Conservation (phyloP, 2,797 vertebrate species). For the Peromyscus nudipes region DNA sequence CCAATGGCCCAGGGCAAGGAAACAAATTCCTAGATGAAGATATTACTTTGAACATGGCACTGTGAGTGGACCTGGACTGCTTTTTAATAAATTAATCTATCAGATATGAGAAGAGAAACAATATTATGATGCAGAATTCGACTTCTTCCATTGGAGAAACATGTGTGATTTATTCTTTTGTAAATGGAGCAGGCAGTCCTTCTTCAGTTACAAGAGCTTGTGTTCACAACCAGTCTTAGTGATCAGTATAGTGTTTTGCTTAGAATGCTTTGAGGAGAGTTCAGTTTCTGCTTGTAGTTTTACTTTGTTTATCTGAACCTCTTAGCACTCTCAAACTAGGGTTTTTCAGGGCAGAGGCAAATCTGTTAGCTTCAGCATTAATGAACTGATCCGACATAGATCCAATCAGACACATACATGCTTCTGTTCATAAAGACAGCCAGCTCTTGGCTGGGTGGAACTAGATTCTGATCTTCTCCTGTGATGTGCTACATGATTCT, state of each 20-base stretch:
- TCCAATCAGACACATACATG: conserved; percentile 5
- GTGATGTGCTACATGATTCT: neutral
- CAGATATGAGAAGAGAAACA: neutral
- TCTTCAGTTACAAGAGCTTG: neutral
- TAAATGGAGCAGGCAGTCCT: neutral
- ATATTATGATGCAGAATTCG: neutral
- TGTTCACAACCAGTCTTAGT: neutral
- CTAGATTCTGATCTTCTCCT: neutral
- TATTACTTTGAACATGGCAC: neutral
- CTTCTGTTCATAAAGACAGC: conserved; percentile 4
- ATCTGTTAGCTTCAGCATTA: conserved; percentile 17
- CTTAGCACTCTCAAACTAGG: neutral
- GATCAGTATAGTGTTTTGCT: neutral
- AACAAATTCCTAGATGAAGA: neutral
- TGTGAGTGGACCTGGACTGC: neutral
- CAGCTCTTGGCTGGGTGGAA: conserved; percentile 14
- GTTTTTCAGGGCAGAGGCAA: conserved; percentile 41
- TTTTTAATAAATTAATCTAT: neutral
- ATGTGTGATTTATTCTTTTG: neutral
- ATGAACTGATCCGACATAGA: conserved; percentile 49
- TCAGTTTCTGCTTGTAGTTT: neutral
- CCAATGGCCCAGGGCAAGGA: neutral
- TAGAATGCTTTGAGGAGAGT: neutral
- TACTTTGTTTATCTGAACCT: neutral
- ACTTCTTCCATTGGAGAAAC: neutral